Evolutionary conservation across 2,888 invertebrate genomes (phyloP).

Genomic region (Chrysotoxum bicinctum): DNA sequence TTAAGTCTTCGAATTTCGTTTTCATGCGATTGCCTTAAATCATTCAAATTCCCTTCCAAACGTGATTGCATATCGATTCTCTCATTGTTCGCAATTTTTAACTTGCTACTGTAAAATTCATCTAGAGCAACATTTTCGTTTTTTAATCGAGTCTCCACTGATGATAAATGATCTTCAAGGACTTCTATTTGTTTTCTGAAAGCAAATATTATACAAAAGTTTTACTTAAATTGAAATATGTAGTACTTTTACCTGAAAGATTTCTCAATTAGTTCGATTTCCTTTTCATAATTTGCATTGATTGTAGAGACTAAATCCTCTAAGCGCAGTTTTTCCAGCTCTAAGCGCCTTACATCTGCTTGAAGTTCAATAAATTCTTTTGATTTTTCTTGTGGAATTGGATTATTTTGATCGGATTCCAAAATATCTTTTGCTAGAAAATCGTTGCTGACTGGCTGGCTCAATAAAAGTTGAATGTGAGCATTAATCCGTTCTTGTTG

Average conservation of each 20-base stretch:
- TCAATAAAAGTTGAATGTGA: constrained; percentile 80
- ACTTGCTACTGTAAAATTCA: constrained; percentile 77
- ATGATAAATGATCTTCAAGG: constrained; percentile 77
- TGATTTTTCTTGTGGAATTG: not conserved
- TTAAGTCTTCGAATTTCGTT: constrained; percentile 77
- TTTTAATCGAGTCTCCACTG: constrained; percentile 78
- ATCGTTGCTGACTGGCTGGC: constrained; percentile 75
- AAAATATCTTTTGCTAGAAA: not conserved
- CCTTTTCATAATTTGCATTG: constrained; percentile 80
- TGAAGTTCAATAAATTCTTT: constrained; percentile 76
- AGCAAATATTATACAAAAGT: not conserved
- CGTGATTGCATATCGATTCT: constrained; percentile 75
- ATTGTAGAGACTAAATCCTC: constrained; percentile 80
- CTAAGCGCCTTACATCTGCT: constrained; percentile 78
- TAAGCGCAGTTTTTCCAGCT: constrained; percentile 80
- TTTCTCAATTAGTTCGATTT: constrained; percentile 80
- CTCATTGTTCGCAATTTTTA: constrained; percentile 75
- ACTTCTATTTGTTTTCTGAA: constrained; percentile 79
- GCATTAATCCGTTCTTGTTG: constrained; percentile 81
- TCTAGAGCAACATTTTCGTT: constrained; percentile 77
- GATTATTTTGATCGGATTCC: constrained; percentile 7
- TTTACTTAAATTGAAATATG: not conserved
- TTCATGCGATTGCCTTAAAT: constrained; percentile 77
- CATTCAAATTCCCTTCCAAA: constrained; percentile 75
- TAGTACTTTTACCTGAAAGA: constrained; percentile 81